Evolutionary conservation across 2,888 invertebrate species (phyloP), one percentile per base, ranked within the genome.

Genomic region (Aporophyla lueneburgensis): DNA sequence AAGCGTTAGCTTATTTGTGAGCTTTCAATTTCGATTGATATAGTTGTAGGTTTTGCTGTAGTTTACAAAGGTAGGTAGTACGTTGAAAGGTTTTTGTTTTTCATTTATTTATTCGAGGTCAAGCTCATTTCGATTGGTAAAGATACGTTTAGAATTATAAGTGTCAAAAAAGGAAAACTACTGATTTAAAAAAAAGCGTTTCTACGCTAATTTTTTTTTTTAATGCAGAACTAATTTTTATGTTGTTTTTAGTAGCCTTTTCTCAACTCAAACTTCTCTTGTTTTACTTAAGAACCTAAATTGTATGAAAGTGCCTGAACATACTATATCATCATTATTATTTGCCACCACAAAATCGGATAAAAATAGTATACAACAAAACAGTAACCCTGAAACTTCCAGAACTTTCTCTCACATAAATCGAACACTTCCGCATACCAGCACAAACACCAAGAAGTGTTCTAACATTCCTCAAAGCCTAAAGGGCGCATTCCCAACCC

Each of bases 1-100:
- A 81, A 84, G 71, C 76, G 76, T 71, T 77, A 80, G 77, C 81
- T 76, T 87, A 87, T 87, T 88, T 88, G 86, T 83, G 80, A 74
- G 70, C 63, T 78, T 86, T 76, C 77, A 70, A 71, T 74, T 79
- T 71, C 81, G 71, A 80, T 76, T 69, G 76, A 82, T 76, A 80
- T 76, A 80, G 67, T 67, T 65, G 59, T 81, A 72, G 71, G 14
- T 69, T 9, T 40, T 49, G 33, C 19, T 51, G 5, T 24, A 10
- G 24, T 14, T 78, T 43, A 53, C 24, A 24, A 14, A 51, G 1
- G 10, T 59, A 10, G 40, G 16, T 5, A 2, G 16, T 40, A 40
- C 40, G 21, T 62, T 40, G 14, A 14, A 4, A 10, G 2, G 6
- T n/a, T n/a, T 5, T n/a, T n/a, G 2, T n/a, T 40, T 40, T n/a